Evolutionary conservation across 2,888 invertebrate species (phyloP), one percentile per base, ranked within the genome.

Genomic region (Dryobota labecula): DNA sequence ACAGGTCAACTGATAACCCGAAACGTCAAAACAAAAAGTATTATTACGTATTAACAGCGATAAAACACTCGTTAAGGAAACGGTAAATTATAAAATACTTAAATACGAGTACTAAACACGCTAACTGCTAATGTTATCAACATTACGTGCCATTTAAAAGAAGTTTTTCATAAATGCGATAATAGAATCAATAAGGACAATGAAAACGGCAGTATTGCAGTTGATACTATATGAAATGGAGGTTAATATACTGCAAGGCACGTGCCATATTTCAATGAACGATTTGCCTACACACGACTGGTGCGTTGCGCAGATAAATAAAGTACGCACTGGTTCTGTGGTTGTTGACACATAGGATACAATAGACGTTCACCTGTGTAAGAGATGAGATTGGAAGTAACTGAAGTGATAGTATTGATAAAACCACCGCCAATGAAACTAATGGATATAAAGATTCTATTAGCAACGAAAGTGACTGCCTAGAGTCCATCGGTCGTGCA

Each of bases 71-170:
- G 61, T 54, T 67, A 65, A 45, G 62, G 58, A 73, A 80, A 80
- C 66, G 7, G 56, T 82, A 57, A 58, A 57, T 73, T 68, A 56
- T 66, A 77, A 56, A 56, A 47, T 62, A n/a, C n/a, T n/a, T n/a
- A 18, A 62, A 47, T 45, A n/a, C 36, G 3, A 51, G 51, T 56
- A 45, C 47, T 18, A 49, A 53, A 47, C 56, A 49, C 36, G 49
- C 11, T 11, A 51, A 47, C 18, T 30, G 49, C 11, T 11, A 51
- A 47, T 13, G 27, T 58, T 84, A 82, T 84, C 82, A 77, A 45
- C 8, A 33, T 30, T 80, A 84, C 82, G 82, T 82, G 82, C 61
- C 61, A 13, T 78, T 47, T 51, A 2, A 61, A 67, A 65, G 36
- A 81, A 70, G 53, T 3, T 61, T 80, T 77, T 76, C 41, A 75